phyloP scores from a whole-genome alignment of 2,888 invertebrate species.

The Conops quadrifasciatus region DNA sequence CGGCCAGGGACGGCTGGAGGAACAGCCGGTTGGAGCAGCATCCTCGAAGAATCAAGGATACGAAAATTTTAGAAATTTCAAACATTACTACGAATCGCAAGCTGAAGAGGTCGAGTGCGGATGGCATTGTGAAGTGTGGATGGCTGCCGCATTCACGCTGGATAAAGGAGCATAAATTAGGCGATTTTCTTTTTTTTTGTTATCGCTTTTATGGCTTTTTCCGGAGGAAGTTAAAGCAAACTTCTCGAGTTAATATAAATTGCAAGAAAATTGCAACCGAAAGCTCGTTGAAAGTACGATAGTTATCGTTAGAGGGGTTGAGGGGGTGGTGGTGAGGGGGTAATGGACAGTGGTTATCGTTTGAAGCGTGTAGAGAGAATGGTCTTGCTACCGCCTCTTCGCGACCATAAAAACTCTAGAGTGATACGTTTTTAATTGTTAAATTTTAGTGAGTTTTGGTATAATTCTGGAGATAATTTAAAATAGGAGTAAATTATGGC shows the following conservation, averaged over 20 bases:
- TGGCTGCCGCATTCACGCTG: slow-evolving; percentile 11
- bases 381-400: too few relatives aligned
- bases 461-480: too few relatives aligned
- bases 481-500: too few relatives aligned
- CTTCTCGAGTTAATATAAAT: slow-evolving; percentile 25
- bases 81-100: background rate
- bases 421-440: too few relatives aligned
- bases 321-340: background rate
- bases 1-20: background rate
- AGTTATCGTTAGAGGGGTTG: background rate
- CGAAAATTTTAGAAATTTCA: background rate
- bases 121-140: background rate
- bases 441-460: too few relatives aligned
- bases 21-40: background rate
- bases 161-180: slow-evolving; percentile 23
- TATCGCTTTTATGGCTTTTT: slow-evolving; percentile 23
- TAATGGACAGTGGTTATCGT: background rate
- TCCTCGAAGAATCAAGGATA: background rate
- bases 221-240: slow-evolving; percentile 17
- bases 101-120: background rate
- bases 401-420: too few relatives aligned
- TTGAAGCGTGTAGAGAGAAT: too few relatives aligned
- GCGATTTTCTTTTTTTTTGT: slow-evolving; percentile 18
- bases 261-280: slow-evolving; percentile 17
- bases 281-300: background rate